Evolutionary conservation across 1,140 invertebrate species (phyloP), one percentile per base, ranked within the genome.

Genomic region (Linepithema humile): DNA sequence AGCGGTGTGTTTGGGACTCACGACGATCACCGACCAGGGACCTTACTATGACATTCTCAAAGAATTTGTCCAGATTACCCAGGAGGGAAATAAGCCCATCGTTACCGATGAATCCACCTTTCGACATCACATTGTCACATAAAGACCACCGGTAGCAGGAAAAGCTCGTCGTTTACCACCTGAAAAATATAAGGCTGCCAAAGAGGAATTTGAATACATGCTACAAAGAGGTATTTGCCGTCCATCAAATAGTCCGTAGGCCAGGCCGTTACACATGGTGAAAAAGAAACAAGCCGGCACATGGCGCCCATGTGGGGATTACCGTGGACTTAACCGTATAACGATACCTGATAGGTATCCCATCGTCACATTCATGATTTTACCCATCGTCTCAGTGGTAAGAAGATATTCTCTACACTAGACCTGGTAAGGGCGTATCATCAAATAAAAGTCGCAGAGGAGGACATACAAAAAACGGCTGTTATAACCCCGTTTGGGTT

Each of bases 401-500:
- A 88, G 2, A 85, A 59, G 6, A 88, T 90, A 23, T 95, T 95
- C 62, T 87, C 91, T 1, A 87, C 87, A 0, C 38, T 95, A 1
- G 95, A 95, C 88, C 40, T 95, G 0, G 64, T 77, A 0, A 86
- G 88, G n/a, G 95, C 95, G 0, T 95, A 94, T 82, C 92, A 92
- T 83, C 94, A 91, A 48, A 85, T 91, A 1, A 89, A 84, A 1
- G 78, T 91, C 0, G 29, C 38, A 1, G 9, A 38, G 2, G 59
- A 65, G 3, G 84, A 91, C 38, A 69, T 91, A 3, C 59, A 12
- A n/a, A 88, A 88, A 50, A 88, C 87, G 0, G 73, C 85, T 0
- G 73, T 88, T 0, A 90, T 83, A 0, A 93, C 92, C 3, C 91
- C 91, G 0, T 93, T 92, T 53, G 89, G 83, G 0, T 50, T 84